Conservation (phyloP, 2,888 invertebrate species). For the Tachina fera region DNA sequence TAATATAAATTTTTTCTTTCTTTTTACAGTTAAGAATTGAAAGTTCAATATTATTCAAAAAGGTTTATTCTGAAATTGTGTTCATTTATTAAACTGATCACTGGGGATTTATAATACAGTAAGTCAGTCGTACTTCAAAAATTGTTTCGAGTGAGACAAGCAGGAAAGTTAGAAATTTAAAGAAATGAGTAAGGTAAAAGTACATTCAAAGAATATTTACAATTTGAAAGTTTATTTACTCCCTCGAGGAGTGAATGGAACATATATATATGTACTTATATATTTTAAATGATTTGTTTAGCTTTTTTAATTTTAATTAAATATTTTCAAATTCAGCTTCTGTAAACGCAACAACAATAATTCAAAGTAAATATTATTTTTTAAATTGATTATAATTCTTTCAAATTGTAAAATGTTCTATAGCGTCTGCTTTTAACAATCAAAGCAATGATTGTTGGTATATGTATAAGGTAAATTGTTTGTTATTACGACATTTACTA, state of each 20-base stretch:
- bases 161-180: constrained; percentile 30
- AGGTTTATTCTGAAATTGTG: constrained; percentile 47
- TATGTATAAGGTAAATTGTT: constrained; percentile 69
- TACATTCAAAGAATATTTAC: constrained; percentile 34
- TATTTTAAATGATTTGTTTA: not conserved
- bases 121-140: constrained; percentile 48
- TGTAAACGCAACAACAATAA: not conserved
- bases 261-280: no score
- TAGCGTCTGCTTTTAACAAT: constrained; percentile 17
- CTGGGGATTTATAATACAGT: constrained; percentile 53
- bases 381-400: not conserved
- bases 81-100: constrained; percentile 59
- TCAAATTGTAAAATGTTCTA: constrained; percentile 61
- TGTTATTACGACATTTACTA: constrained; percentile 66
- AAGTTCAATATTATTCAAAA: constrained; percentile 55
- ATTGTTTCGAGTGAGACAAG: constrained; percentile 12
- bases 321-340: not conserved
- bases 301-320: not conserved
- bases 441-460: constrained; percentile 24
- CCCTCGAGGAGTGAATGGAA: no score
- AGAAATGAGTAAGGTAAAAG: constrained; percentile 42
- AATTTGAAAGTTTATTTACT: constrained; percentile 31
- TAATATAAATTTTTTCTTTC: constrained; percentile 68
- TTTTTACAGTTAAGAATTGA: constrained; percentile 70
- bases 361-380: not conserved